phyloP scores from a whole-genome alignment of 92 coral and sea anemone genomes.

The Bergia puertoricense region DNA sequence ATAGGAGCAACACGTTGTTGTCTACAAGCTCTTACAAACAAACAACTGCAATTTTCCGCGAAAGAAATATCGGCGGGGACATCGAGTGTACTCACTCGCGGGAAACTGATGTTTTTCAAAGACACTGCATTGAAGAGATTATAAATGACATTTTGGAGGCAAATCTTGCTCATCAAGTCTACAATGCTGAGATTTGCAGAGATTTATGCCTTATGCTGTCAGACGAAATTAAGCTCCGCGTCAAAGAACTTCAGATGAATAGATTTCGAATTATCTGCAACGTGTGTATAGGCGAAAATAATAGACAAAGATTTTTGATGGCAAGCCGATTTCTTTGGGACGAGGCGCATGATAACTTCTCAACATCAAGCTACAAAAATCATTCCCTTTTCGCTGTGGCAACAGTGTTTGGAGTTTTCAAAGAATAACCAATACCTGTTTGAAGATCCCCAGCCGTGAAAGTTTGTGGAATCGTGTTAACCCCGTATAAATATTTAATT shows the following conservation, averaged over 20 bases:
- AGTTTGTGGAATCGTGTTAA: neutral
- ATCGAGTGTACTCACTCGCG: conserved; percentile 6
- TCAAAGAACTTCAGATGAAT: conserved; percentile 71
- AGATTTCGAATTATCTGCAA: conserved; percentile 79
- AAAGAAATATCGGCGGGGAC: neutral
- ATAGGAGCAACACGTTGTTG: conserved; percentile 7
- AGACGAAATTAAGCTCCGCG: conserved; percentile 73
- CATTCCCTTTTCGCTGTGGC: conserved; percentile 93
- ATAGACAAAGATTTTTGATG: conserved; percentile 77
- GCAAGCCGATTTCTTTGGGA: conserved; percentile 97
- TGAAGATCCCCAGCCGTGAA: conserved; percentile 9
- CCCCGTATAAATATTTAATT: conserved; percentile 1
- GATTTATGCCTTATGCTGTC: conserved; percentile 62
- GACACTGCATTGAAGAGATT: conserved; percentile 62
- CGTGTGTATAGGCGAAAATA: conserved; percentile 75
- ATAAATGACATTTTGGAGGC: conserved; percentile 70
- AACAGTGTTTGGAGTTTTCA: conserved; percentile 76
- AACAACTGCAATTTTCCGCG: neutral
- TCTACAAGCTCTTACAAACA: conserved; percentile 20
- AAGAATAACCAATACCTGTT: conserved; percentile 47
- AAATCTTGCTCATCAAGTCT: conserved; percentile 51
- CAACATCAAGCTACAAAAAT: conserved; percentile 81
- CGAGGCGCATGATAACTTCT: conserved; percentile 75
- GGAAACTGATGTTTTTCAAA: conserved; percentile 50
- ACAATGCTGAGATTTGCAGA: conserved; percentile 59